Base-by-base conservation (phyloP, 2,888 invertebrate genomes). In the Tromatobia lineatoria region DNA sequence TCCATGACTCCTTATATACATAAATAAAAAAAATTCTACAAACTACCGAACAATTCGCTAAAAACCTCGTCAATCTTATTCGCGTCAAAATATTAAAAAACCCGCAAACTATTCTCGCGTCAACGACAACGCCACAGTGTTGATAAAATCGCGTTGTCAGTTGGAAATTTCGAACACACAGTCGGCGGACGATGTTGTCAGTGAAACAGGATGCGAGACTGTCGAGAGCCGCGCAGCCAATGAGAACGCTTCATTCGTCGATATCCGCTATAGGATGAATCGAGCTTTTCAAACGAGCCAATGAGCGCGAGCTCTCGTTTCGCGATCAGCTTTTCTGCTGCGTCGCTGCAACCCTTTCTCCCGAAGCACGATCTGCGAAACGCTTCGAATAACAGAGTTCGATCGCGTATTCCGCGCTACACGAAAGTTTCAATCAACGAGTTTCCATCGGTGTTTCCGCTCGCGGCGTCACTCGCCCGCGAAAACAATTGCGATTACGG, bases 221-320 rank as follows among this genome's bases (percentile, higher is more conserved):
- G 11, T 4, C 3, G 29, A 29, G 13, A 2, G 8, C 34, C 6
- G 23, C n/a, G 18, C 25, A 57, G 47, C 78, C 70, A 61, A 79
- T 71, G 42, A 18, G 2, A 64, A 6, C 18, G 25, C 25, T 13
- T 10, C 13, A 38, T 23, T 42, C n/a, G 38, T 47, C 47, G 61
- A 78, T 78, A 61, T 78, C 69, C 61, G 77, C 70, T 61, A 13
- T 47, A 52, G 13, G 73, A 74, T 50, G 69, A 47, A 61, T 38
- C 50, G 74, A 38, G 64, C 50, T 64, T 79, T 79, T 79, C 29
- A 64, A 76, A 81, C 29, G 2, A 29, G 61, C 76, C 69, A 81
- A 76, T 75, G 3, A 34, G 8, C 13, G 29, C 18, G 13, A 2
- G n/a, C n/a, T 18, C 34, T 54, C 29, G 52, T 1, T 20, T 20